These are phyloP conservation scores for Bombus pyrosoma DNA, from an alignment of 1,140 invertebrate species.

Conservation along the genomic window DNA sequence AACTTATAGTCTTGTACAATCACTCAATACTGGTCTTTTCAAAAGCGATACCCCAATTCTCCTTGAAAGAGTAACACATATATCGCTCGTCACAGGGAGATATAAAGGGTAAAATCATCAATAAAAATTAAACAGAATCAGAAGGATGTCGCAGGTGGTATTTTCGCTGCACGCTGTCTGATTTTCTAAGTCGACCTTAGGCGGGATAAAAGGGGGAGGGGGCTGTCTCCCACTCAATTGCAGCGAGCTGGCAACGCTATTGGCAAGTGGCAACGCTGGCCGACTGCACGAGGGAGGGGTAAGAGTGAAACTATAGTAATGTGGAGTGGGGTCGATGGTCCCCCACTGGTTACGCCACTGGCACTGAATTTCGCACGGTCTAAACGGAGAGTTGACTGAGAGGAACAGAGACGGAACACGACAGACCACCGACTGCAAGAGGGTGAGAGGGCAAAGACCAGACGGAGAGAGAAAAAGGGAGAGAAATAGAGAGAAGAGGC, in stretches of 20 bases:
- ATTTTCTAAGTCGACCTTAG: conserved; percentile 62
- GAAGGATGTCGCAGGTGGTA: conserved; percentile 24
- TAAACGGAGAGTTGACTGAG: conserved; percentile 48
- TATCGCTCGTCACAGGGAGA: not conserved
- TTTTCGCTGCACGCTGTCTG: conserved; percentile 51
- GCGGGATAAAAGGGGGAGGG: conserved; percentile 41
- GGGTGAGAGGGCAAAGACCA: conserved; percentile 14
- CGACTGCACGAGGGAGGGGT: conserved; percentile 43
- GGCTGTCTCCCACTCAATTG: conserved; percentile 54
- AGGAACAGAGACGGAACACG: conserved; percentile 42
- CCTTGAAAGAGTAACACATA: not conserved
- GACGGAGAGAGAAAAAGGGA: conserved; percentile 8
- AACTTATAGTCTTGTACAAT: not conserved
- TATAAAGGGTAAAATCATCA: not conserved
- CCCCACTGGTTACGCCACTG: conserved; percentile 63
- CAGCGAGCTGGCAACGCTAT: conserved; percentile 65
- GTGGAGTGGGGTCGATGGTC: conserved; percentile 48
- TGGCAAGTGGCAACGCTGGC: conserved; percentile 62
- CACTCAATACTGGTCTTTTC: not conserved
- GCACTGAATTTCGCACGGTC: conserved; percentile 68
- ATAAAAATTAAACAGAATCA: conserved; percentile 20
- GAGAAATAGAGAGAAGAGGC: conserved; percentile 16
- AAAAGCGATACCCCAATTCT: not conserved
- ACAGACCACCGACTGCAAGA: conserved; percentile 23
- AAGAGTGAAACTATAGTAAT: conserved; percentile 48